Base-by-base conservation (phyloP, 2,888 invertebrate genomes). In the Chironomus tentans region DNA sequence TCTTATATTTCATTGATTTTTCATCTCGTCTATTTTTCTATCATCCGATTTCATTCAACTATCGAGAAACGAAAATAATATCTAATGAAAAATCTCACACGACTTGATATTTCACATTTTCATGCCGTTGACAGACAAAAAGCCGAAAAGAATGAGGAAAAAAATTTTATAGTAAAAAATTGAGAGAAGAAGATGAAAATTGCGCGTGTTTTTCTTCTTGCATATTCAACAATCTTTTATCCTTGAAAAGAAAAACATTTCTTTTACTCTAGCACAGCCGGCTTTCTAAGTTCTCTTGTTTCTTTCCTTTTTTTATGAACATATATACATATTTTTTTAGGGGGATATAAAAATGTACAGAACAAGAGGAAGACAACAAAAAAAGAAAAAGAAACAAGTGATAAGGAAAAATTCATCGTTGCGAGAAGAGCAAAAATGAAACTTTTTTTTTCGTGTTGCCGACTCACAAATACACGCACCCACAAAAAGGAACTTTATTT, bases 141-240 rank as follows among this genome's bases (percentile, higher is more conserved):
- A 68, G 69, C n/a, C 38, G 46, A 38, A 13, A 46, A 68, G 15
- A 50, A 50, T 50, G 65, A 65, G 12, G 10, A 13, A 13, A 22
- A 62, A 5, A 24, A 24, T 24, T 18, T 21, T 50, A 47, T 22
- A 21, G 21, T 21, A 28, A 28, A 68, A 15, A 24, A 21, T 13
- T 22, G 5, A 68, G 3, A 22, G 18, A 69, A 69, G 15, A 15
- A 13, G 24, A 47, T 12, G 4, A 24, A 50, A 70, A n/a, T 70
- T 24, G 15, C 50, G 70, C 50, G 50, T 70, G 50, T 70, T 38
- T 15, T 21, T 56, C 46, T 56, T 50, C 70, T 38, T 56, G 56
- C 1, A 47, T 70, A 70, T 70, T 70, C 70, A 70, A 70, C 70
- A 70, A 70, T 70, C 47, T 70, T 47, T 70, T 70, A 70, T 70